phyloP scores from a whole-genome alignment of 2,888 invertebrate species.

The Prosopocoilus inquinatus region DNA sequence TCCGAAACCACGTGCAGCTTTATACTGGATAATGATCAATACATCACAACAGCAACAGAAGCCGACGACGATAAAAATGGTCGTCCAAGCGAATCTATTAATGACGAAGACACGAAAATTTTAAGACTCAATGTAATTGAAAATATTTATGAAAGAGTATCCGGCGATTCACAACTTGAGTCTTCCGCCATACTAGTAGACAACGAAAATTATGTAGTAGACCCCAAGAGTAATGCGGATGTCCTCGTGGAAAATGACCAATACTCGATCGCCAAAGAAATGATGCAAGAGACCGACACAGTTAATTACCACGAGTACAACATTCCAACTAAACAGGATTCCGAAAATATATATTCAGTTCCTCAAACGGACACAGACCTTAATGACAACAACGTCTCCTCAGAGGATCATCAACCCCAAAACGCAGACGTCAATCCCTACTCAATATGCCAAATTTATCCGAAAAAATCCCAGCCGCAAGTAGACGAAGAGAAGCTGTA shows the following conservation, averaged over 20 bases:
- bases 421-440: slow-evolving; percentile 14
- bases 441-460: slow-evolving; percentile 15
- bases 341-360: slow-evolving; percentile 14
- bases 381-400: slow-evolving; percentile 18
- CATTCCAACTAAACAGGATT: slow-evolving; percentile 10
- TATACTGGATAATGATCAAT: slow-evolving; percentile 20
- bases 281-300: slow-evolving; percentile 8
- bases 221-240: neutral
- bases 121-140: slow-evolving; percentile 19
- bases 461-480: slow-evolving; percentile 1
- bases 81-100: neutral
- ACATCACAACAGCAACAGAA: slow-evolving; percentile 7
- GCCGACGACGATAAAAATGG: slow-evolving; percentile 3
- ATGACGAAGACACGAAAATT: slow-evolving; percentile 22
- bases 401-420: neutral
- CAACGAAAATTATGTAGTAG: slow-evolving; percentile 3
- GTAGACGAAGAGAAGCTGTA: neutral
- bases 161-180: slow-evolving; percentile 12
- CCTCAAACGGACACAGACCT: slow-evolving; percentile 16
- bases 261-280: slow-evolving; percentile 13
- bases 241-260: slow-evolving; percentile 17
- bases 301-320: slow-evolving; percentile 21
- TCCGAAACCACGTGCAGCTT: neutral
- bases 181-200: neutral
- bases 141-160: slow-evolving; percentile 24